These are phyloP conservation scores for Moxostoma hubbsi DNA, from an alignment of 2,797 vertebrate species.

Conservation along the genomic window DNA sequence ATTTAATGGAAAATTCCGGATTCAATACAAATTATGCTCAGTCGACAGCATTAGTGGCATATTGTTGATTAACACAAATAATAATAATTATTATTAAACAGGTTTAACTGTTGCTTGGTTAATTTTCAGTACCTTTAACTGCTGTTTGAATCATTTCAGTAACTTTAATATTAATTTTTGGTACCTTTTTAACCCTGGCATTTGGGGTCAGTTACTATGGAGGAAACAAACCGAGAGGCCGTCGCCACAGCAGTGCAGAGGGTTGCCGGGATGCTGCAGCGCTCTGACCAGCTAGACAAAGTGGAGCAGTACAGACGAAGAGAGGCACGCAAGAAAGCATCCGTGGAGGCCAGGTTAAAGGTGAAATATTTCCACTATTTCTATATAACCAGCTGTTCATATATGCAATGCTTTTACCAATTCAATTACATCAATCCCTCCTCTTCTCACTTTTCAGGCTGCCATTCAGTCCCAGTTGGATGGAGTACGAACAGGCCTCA, in stretches of 20 bases:
- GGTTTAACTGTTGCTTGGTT: too few species aligned
- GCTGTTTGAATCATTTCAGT: not conserved
- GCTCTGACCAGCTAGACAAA: slow-evolving; percentile 97
- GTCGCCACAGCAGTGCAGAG: slow-evolving; percentile 95
- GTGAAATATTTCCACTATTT: slow-evolving; percentile 70
- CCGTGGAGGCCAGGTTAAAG: slow-evolving; percentile 95
- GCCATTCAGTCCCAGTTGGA: slow-evolving; percentile 98
- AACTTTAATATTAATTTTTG: not conserved
- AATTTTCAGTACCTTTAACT: too few species aligned
- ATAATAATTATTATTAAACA: too few species aligned
- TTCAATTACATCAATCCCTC: too few species aligned
- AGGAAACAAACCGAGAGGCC: slow-evolving; percentile 93
- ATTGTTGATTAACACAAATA: too few species aligned
- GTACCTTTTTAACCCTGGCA: not conserved
- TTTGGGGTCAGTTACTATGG: slow-evolving; percentile 75
- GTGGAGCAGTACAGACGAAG: slow-evolving; percentile 95
- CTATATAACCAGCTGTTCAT: not conserved
- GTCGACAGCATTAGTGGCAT: too few species aligned
- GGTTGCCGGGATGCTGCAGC: slow-evolving; percentile 96
- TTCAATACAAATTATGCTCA: too few species aligned
- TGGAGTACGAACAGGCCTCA: slow-evolving; percentile 93
- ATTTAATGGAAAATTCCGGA: not conserved
- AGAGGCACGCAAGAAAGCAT: slow-evolving; percentile 97
- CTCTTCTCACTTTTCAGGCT: slow-evolving; percentile 75
- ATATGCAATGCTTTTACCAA: not conserved